Evolutionary conservation across 2,113 vertebrate genomes (phyloP).

Genomic region (Rhea americana): DNA sequence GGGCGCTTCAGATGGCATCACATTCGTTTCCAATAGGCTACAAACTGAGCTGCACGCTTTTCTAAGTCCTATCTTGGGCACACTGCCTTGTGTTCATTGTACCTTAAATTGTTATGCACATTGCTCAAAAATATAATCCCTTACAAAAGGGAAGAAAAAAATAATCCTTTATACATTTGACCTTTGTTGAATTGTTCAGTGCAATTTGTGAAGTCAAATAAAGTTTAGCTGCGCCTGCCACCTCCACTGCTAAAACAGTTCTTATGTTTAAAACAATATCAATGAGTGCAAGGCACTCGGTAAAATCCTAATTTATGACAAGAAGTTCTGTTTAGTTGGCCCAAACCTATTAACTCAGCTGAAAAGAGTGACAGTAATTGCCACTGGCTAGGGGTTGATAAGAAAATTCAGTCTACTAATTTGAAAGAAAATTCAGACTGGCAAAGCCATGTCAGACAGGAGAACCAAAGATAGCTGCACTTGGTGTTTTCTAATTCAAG

Average conservation of each 20-base stretch:
- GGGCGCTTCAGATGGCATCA: neutral
- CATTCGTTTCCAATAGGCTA: neutral
- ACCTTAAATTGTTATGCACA: neutral
- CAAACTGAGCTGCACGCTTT: neutral
- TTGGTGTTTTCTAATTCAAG: neutral
- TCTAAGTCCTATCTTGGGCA: neutral
- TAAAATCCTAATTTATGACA: constrained; percentile 50
- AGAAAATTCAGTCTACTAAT: constrained; percentile 22
- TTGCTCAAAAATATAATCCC: neutral
- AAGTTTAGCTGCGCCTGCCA: neutral
- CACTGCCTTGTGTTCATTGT: neutral
- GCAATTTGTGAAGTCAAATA: constrained; percentile 4
- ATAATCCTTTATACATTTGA: neutral
- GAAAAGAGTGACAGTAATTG: constrained; percentile 40
- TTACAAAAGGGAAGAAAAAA: neutral
- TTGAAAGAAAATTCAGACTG: constrained; percentile 32
- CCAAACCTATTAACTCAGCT: constrained; percentile 34
- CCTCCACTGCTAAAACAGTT: neutral
- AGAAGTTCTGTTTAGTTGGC: constrained; percentile 3
- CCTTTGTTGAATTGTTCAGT: neutral
- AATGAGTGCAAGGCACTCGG: neutral
- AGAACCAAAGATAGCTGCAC: constrained; percentile 2
- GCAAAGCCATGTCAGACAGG: neutral
- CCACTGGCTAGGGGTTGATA: constrained; percentile 41
- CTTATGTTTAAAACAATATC: constrained; percentile 34